Evolutionary conservation across 2,888 invertebrate species (phyloP), one percentile per base, ranked within the genome.

Genomic region (Melangyna quadrimaculata): DNA sequence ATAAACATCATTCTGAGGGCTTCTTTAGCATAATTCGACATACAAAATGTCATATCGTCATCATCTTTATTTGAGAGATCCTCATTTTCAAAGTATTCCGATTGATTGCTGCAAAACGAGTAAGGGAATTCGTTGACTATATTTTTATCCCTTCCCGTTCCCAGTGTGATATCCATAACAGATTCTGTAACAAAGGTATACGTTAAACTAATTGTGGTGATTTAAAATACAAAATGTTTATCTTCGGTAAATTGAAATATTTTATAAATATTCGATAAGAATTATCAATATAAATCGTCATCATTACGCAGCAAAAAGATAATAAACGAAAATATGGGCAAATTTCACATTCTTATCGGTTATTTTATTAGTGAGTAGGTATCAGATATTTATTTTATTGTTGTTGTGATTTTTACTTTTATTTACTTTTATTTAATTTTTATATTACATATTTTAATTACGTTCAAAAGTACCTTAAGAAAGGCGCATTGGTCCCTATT

Each of bases 1-100:
- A 97, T 96, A 90, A 95, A 96, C 96, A 98, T 97, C 94, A 95
- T 96, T 93, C 96, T 97, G 94, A 98, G 95, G 59, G 96, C 96
- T 90, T 97, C 97, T 89, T 96, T 96, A 22, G 97, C 94, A 90
- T 97, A 97, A 90, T 95, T 96, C 45, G 95, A 94, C 94, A 97
- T 96, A 91, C 95, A 96, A 91, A 97, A 97, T 75, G 96, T 96
- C 95, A 97, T 96, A 90, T 97, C 97, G 1, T 96, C 96, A 78
- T 94, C 96, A 78, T 94, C 94, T 78, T 91, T 91, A 40, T 90
- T 90, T 87, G 90, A 89, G 51, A 90, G 88, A 51, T 92, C 92
- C 55, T 92, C 91, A 71, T 88, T 88, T 71, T 89, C 89, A 12
- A 87, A 83, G 61, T 87, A 88, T 48, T 59, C 67, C 9, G 81